Evolutionary conservation across 2,888 invertebrate species (phyloP), one percentile per base, ranked within the genome.

Genomic region (Machimus atricapillus): DNA sequence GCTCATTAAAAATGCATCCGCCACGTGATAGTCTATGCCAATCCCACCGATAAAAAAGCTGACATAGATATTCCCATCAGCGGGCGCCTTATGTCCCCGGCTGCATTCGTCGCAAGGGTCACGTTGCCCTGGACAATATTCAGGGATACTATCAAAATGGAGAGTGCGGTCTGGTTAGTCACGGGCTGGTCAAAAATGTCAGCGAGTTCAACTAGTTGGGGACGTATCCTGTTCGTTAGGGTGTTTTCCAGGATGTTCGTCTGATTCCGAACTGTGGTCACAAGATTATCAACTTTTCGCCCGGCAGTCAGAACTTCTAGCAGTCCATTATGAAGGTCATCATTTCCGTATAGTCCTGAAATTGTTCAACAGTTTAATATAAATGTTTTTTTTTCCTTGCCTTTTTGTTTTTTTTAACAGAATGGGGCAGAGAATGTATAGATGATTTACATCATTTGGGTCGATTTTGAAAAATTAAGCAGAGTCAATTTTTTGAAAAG

Each of bases 251-350:
- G 94, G 88, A 95, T 95, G 88, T 95, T 95, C 43, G 97, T 97
- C 94, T 97, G 97, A 92, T 97, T 97, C 90, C 96, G 95, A 86
- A 97, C 96, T 79, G 95, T 95, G 89, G 95, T 95, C 89, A 98
- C 95, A 89, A 96, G 95, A 83, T 95, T 94, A 88, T 97, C 97
- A 89, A 98, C 96, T 92, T 96, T 96, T 90, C 95, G 94, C 7
- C 97, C 96, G 16, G 98, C 96, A 88, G 95, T 95, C 89, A 96
- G 94, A 90, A 97, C 95, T 92, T 96, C 96, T 90, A 96, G 94
- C 91, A 98, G 94, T 9, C 97, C 98, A 92, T 97, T 97, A 94
- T 98, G 98, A 76, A 98, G 95, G 92, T 98, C 97, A 92, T 98
- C 98, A 93, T 98, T 98, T 58, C 98, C 98, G 93, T 98, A 98